Evolutionary conservation across 2,113 vertebrate genomes (phyloP).

Genomic region (Rhineura floridana): DNA sequence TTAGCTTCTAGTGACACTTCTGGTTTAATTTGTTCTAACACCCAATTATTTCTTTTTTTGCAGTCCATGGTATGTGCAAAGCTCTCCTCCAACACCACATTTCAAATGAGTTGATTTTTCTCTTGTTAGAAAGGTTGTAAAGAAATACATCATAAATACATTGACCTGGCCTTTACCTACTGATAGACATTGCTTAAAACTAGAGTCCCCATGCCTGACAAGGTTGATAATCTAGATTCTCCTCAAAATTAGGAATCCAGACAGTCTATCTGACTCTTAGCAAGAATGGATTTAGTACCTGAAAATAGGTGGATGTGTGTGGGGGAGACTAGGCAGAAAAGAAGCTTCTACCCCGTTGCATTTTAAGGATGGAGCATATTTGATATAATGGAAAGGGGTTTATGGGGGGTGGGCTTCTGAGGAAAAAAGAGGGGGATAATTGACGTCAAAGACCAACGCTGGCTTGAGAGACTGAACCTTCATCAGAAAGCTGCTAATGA

Average conservation of each 20-base stretch:
- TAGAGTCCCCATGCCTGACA: not conserved
- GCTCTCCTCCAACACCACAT: too few relatives aligned
- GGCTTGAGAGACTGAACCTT: not conserved
- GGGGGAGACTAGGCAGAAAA: not conserved
- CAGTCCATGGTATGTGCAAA: too few relatives aligned
- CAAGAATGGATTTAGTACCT: not conserved
- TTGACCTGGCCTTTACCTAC: not conserved
- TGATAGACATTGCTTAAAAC: not conserved
- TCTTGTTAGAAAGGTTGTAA: not conserved
- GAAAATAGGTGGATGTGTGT: not conserved
- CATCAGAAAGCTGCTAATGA: not conserved
- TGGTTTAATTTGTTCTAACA: too few relatives aligned
- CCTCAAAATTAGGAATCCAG: not conserved
- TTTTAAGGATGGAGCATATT: not conserved
- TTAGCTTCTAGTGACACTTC: too few relatives aligned
- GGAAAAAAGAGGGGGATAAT: not conserved
- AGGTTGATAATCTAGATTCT: not conserved
- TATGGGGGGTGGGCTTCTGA: not conserved
- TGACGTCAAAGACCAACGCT: not conserved
- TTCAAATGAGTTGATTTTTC: too few relatives aligned
- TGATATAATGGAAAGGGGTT: not conserved
- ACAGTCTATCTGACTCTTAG: not conserved
- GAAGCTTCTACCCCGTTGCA: not conserved
- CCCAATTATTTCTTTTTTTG: too few relatives aligned
- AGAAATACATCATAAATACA: not conserved